Percentiles rank a stretch among this genome's conserved stretches.
Conservation (phyloP, 2,888 invertebrate genomes). For the Sinelater perroti region DNA sequence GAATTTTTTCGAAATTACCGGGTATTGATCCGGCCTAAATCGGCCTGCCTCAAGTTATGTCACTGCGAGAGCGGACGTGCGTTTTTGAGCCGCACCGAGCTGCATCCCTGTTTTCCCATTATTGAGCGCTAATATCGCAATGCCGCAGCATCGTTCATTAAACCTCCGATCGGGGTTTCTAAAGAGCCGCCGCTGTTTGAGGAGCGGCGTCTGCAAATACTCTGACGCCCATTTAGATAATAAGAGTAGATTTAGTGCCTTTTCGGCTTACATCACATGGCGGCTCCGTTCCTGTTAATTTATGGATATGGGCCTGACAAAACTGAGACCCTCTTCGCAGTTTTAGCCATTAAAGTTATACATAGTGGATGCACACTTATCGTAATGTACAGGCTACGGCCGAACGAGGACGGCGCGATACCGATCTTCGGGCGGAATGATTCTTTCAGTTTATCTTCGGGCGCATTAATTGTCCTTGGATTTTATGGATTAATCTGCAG, state of each 20-base stretch:
- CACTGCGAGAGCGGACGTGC: no score
- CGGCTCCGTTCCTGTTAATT: constrained; percentile 56
- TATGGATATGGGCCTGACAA: constrained; percentile 54
- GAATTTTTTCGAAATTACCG: no score
- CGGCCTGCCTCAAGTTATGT: no score
- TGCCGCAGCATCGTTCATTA: constrained; percentile 16
- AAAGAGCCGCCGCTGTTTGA: constrained; percentile 44
- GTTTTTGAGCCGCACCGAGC: no score
- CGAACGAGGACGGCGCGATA: constrained; percentile 5
- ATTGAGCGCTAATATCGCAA: constrained; percentile 7
- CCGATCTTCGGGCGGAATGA: no score
- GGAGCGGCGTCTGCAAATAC: constrained; percentile 56
- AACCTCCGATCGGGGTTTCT: constrained; percentile 31
- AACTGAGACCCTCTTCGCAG: constrained; percentile 46
- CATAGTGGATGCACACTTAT: constrained; percentile 33
- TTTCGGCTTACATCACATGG: constrained; percentile 59
- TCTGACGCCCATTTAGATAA: constrained; percentile 60
- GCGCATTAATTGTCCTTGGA: no score
- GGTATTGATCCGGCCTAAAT: no score
- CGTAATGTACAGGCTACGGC: constrained; percentile 28
- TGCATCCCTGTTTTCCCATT: no score
- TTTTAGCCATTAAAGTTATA: constrained; percentile 43
- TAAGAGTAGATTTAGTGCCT: constrained; percentile 59
- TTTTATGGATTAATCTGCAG: no score
- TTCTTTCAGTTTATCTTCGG: no score